Evolutionary conservation across 1,140 invertebrate species (phyloP).

Genomic region (Monomorium pharaonis): DNA sequence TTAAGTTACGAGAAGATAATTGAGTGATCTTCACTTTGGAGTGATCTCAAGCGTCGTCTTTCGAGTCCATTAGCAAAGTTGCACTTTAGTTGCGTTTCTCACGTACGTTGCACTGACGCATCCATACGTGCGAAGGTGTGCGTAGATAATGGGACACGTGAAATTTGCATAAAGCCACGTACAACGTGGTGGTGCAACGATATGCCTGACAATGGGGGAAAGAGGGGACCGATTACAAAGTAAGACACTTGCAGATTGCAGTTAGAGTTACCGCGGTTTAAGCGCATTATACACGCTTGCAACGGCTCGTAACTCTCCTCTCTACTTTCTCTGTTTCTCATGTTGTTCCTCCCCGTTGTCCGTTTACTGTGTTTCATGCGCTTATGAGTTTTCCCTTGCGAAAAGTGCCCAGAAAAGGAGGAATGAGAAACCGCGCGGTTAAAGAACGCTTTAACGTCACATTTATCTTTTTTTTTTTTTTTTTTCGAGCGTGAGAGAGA

Average conservation of each 20-base stretch:
- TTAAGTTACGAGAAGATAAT: neutral
- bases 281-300: conserved; percentile 49
- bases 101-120: neutral
- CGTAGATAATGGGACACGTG: conserved; percentile 32
- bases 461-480: neutral
- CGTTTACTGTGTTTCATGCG: neutral
- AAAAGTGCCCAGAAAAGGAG: neutral
- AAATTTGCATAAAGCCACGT: conserved; percentile 40
- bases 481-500: neutral
- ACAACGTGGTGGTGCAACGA: conserved; percentile 30
- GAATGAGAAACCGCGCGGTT: neutral
- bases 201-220: conserved; percentile 28
- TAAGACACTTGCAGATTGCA: conserved; percentile 53
- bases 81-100: neutral
- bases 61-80: neutral
- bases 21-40: neutral
- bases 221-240: conserved; percentile 28
- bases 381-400: neutral
- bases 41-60: neutral
- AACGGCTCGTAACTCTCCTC: conserved; percentile 28
- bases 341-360: neutral
- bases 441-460: neutral
- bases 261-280: conserved; percentile 37
- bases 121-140: neutral
- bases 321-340: conserved; percentile 6